Evolutionary conservation across 2,113 vertebrate species (phyloP).

Genomic region (Chamaea fasciata): DNA sequence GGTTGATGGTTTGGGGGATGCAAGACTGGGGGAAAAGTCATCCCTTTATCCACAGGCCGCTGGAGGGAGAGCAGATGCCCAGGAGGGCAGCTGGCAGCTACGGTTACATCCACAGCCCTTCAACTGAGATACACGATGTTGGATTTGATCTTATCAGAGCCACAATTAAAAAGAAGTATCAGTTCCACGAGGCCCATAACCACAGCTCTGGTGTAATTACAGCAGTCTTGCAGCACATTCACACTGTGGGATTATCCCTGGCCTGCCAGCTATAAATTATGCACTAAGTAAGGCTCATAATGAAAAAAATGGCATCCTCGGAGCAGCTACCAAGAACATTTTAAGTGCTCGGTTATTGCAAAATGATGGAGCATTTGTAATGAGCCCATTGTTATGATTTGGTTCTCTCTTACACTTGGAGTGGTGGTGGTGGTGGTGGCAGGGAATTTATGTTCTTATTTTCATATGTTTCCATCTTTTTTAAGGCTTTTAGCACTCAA

Average conservation of each 20-base stretch:
- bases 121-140: neutral
- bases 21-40: neutral
- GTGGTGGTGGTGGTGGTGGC: slow-evolving; percentile 11
- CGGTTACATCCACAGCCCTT: slow-evolving; percentile 22
- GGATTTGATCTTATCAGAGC: slow-evolving; percentile 64
- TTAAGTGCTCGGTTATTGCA: slow-evolving; percentile 63
- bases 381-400: slow-evolving; percentile 58
- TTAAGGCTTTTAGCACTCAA: slow-evolving; percentile 59
- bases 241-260: slow-evolving; percentile 55
- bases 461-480: slow-evolving; percentile 47
- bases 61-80: neutral
- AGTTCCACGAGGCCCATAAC: slow-evolving; percentile 37
- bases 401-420: slow-evolving; percentile 20
- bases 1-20: neutral
- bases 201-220: slow-evolving; percentile 65
- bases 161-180: slow-evolving; percentile 55
- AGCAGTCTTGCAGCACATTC: neutral
- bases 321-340: slow-evolving; percentile 58
- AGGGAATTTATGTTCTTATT: slow-evolving; percentile 47
- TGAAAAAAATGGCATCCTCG: slow-evolving; percentile 66
- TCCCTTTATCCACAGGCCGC: neutral
- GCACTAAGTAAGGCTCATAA: slow-evolving; percentile 54
- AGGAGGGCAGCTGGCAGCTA: slow-evolving; percentile 9
- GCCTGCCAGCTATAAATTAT: slow-evolving; percentile 73
- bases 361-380: slow-evolving; percentile 63